Percentiles rank a stretch among this genome's conserved stretches.
phyloP scores from a whole-genome alignment of 2,113 vertebrate genomes.

The Thalassarche chlororhynchos region DNA sequence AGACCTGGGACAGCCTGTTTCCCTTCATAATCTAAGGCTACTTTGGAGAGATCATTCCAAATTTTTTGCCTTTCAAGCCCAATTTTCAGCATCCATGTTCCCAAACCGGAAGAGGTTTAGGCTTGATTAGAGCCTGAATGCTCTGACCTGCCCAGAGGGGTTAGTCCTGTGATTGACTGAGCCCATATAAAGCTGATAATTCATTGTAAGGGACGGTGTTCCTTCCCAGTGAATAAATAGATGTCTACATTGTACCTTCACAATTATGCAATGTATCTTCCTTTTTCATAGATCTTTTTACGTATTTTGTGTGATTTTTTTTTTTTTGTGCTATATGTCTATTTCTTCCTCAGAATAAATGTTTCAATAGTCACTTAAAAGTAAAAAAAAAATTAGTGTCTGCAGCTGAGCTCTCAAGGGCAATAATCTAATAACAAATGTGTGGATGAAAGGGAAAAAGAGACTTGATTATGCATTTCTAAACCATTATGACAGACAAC shows the following conservation, averaged over 20 bases:
- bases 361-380: neutral
- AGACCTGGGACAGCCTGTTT: neutral
- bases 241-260: neutral
- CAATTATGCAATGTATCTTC: rapidly evolving
- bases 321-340: neutral
- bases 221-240: neutral
- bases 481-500: slow-evolving; percentile 26
- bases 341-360: neutral
- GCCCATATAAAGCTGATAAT: neutral
- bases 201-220: neutral
- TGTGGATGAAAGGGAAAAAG: neutral
- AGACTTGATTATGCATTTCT: slow-evolving; percentile 32
- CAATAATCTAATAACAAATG: slow-evolving; percentile 17
- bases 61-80: neutral
- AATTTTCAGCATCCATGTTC: neutral
- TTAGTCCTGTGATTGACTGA: neutral
- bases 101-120: neutral
- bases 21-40: neutral
- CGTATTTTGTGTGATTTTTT: neutral
- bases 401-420: slow-evolving; percentile 28
- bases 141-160: neutral
- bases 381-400: neutral
- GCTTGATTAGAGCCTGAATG: neutral
- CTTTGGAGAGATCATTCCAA: neutral
- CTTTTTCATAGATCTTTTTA: neutral